A percentile compares a stretch with the other conserved stretches of the same genome.
These are phyloP conservation scores for Aptenodytes patagonicus DNA, from an alignment of 2,113 vertebrate species.

Conservation along the genomic window DNA sequence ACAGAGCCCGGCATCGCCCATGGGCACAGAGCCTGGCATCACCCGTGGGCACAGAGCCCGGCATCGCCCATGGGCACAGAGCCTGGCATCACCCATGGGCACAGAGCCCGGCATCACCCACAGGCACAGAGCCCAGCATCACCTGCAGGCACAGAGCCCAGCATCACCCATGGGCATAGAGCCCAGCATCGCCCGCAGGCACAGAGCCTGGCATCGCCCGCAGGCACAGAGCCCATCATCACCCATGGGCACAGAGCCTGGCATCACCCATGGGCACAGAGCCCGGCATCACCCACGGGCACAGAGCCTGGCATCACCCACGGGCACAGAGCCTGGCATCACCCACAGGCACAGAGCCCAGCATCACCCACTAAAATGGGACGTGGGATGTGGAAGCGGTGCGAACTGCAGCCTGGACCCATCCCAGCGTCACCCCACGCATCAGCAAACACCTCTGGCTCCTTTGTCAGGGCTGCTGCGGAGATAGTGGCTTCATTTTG, in stretches of 20 bases:
- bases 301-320: rapidly evolving
- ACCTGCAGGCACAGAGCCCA: rapidly evolving
- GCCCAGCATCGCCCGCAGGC: rapidly evolving
- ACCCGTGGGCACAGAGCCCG: rapidly evolving
- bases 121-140: too few relatives aligned
- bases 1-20: rapidly evolving
- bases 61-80: neutral
- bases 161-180: rapidly evolving
- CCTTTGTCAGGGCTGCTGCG: neutral
- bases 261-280: neutral
- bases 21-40: too few relatives aligned
- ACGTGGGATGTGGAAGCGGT: neutral
- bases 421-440: neutral
- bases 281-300: rapidly evolving
- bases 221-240: rapidly evolving
- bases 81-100: rapidly evolving
- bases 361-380: neutral
- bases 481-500: neutral
- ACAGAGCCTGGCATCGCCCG: neutral
- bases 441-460: rapidly evolving
- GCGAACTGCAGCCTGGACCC: neutral
- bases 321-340: too few relatives aligned
- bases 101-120: rapidly evolving
- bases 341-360: rapidly evolving
- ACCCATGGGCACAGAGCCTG: rapidly evolving